Conservation (phyloP, 1,140 invertebrate species). For the Lysiphlebus fabarum region DNA sequence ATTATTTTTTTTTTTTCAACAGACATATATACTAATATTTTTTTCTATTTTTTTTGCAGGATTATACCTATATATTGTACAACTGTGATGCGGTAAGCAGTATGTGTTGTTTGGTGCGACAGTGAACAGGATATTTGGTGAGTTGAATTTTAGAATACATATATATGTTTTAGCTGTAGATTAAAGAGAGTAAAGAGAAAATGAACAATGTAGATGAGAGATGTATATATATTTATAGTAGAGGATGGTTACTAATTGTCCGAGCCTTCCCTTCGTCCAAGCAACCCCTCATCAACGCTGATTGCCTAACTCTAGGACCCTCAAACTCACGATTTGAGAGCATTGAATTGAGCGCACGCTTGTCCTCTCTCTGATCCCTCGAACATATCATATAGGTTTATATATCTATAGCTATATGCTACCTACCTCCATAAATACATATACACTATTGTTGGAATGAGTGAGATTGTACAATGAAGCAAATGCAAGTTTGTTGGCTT, state of each 20-base stretch:
- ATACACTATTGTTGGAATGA: neutral
- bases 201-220: conserved; percentile 4
- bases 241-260: conserved; percentile 52
- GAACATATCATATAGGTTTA: too few relatives aligned
- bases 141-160: neutral
- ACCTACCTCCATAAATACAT: too few relatives aligned
- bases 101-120: conserved; percentile 22
- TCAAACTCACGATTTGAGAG: conserved; percentile 30
- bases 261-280: conserved; percentile 37
- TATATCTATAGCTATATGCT: too few relatives aligned
- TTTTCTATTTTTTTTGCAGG: neutral
- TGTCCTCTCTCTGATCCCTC: neutral
- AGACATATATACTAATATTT: neutral
- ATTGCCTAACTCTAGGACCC: conserved; percentile 56
- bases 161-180: conserved; percentile 1
- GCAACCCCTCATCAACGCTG: conserved; percentile 52
- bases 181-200: conserved; percentile 9
- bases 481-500: conserved; percentile 23
- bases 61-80: neutral
- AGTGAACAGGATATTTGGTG: too few relatives aligned
- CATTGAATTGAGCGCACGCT: conserved; percentile 16
- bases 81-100: conserved; percentile 27
- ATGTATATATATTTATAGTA: conserved; percentile 20
- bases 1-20: too few relatives aligned
- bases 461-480: conserved; percentile 4